Evolutionary conservation across 2,113 vertebrate genomes (phyloP), one percentile per base, ranked within the genome.

Genomic region (Hiodon tergisus): DNA sequence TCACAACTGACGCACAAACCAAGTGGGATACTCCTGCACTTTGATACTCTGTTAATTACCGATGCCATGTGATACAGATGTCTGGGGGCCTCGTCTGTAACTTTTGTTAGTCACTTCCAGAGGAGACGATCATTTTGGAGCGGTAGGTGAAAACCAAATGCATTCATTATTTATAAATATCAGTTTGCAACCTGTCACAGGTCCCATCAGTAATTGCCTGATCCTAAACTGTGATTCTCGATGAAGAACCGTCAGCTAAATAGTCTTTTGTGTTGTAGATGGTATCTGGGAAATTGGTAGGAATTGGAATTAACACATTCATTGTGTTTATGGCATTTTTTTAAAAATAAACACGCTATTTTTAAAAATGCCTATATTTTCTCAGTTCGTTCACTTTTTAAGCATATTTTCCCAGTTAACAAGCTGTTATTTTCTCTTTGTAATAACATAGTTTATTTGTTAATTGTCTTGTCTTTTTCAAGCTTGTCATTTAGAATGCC

Each of bases 31-130:
- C 78, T 86, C 74, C 77, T 76, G 78, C 78, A 86, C 90, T 92
- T 92, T 92, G 91, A 91, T 91, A 90, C 87, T 82, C 83, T 83
- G 84, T 92, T 92, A 92, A 92, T 92, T 92, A 92, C 91, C 89
- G 87, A 91, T 91, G 89, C 91, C 90, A 89, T 87, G 88, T 86
- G 87, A 88, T 88, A 87, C 90, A 91, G 89, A 91, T 89, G 90
- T 91, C 90, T 91, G 87, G 90, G 89, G 90, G 90, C 89, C 88
- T 86, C 88, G 88, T 87, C 85, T 85, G 86, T 89, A 90, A 91
- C 87, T 91, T 31, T 91, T 85, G 85, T 85, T 89, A 89, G 89
- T 90, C 89, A 88, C 78, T 91, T 88, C 88, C 85, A 85, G 88
- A 86, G 87, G 79, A 90, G 89, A 86, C 89, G 90, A 87, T 90